phyloP scores from a whole-genome alignment of 1,140 invertebrate genomes.

The Drosophila fuyamai region DNA sequence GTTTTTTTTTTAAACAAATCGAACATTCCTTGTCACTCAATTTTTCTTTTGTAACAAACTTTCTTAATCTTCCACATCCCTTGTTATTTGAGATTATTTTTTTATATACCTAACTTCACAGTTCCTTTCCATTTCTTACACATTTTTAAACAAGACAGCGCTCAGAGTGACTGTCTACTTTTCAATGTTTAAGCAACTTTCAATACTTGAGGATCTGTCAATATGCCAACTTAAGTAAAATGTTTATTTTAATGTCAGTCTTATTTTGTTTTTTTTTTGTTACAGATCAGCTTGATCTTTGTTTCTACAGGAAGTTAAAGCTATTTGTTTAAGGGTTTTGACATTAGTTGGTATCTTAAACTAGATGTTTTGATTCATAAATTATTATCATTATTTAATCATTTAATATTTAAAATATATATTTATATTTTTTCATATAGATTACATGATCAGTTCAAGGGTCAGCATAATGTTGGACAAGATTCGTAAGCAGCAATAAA shows the following conservation, averaged over 20 bases:
- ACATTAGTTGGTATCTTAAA: background rate
- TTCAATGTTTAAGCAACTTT: constrained; percentile 26
- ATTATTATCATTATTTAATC: too few species aligned
- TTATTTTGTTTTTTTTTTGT: background rate
- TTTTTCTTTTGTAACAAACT: constrained; percentile 4
- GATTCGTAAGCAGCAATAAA: constrained; percentile 49
- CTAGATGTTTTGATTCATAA: too few species aligned
- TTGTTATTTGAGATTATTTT: too few species aligned
- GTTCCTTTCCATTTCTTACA: background rate
- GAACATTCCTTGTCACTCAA: background rate
- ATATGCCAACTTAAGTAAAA: constrained; percentile 10
- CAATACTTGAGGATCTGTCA: constrained; percentile 8
- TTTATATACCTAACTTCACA: background rate
- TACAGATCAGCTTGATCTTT: background rate
- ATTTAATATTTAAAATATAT: too few species aligned
- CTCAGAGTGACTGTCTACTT: constrained; percentile 2
- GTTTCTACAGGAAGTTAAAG: background rate
- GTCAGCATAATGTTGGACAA: constrained; percentile 9
- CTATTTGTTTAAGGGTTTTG: too few species aligned
- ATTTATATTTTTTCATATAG: background rate
- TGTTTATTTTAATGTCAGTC: background rate
- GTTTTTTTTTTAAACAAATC: constrained; percentile 7
- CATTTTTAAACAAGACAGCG: background rate
- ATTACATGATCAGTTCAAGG: background rate
- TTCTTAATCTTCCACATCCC: background rate